phyloP scores from a whole-genome alignment of 2,113 vertebrate species.

The Ptychochromis oligacanthus region DNA sequence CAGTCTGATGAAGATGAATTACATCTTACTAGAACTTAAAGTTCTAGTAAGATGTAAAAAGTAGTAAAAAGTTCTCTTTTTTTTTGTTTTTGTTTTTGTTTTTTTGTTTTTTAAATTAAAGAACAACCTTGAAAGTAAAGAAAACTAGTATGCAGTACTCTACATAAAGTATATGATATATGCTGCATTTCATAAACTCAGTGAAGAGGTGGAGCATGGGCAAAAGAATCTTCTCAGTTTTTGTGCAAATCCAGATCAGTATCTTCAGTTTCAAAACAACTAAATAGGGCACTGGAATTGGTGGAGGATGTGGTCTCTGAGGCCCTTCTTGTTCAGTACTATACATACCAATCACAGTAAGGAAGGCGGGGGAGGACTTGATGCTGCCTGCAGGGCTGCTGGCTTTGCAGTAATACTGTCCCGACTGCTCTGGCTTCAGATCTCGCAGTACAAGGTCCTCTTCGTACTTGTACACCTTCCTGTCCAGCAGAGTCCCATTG shows the following conservation, averaged over 20 bases:
- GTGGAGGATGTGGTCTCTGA: constrained; percentile 2
- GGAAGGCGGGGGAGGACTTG: constrained; percentile 82
- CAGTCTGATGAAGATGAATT: constrained; percentile 42
- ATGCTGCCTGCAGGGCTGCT: constrained; percentile 85
- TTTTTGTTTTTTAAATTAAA: background rate
- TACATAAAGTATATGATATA: background rate
- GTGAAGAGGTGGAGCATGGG: background rate
- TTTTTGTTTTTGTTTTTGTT: too few relatives aligned
- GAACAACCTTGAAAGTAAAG: background rate
- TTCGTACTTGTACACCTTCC: constrained; percentile 76
- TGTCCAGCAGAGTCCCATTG: constrained; percentile 89
- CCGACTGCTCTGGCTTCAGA: constrained; percentile 80
- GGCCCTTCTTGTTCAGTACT: background rate
- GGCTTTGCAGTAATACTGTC: constrained; percentile 91
- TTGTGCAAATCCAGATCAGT: background rate
- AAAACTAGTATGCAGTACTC: background rate
- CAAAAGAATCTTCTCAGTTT: background rate
- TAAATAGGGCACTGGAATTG: background rate
- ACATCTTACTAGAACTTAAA: background rate
- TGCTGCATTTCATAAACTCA: background rate
- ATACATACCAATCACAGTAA: constrained; percentile 87
- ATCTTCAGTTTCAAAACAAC: background rate
- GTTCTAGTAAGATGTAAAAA: too few relatives aligned
- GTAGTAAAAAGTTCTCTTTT: too few relatives aligned
- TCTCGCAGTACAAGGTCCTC: constrained; percentile 82